Conservation (phyloP, 2,888 invertebrate genomes). For the Morpho achilles region DNA sequence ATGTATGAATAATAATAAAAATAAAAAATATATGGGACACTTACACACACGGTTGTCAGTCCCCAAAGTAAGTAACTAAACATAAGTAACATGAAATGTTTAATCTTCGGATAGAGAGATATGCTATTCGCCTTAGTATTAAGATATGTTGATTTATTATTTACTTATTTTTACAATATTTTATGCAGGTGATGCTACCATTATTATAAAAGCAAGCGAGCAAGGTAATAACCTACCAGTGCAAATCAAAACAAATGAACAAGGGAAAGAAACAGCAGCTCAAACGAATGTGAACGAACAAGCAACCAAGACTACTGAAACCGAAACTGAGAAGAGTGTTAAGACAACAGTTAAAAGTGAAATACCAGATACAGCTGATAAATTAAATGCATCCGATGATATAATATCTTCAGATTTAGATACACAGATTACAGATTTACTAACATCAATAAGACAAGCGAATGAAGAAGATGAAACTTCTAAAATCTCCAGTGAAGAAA, state of each 20-base stretch:
- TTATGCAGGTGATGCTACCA: slow-evolving; percentile 37
- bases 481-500: slow-evolving; percentile 2
- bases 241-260: slow-evolving; percentile 4
- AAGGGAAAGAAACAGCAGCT: not conserved
- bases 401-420: slow-evolving; percentile 36
- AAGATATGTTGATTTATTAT: not conserved
- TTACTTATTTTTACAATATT: slow-evolving; percentile 15
- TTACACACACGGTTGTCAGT: no score
- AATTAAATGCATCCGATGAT: not conserved
- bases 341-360: no score
- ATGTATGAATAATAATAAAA: no score
- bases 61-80: no score
- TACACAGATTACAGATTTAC: slow-evolving; percentile 49
- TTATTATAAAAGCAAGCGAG: slow-evolving; percentile 43
- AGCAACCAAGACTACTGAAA: slow-evolving; percentile 1
- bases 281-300: not conserved
- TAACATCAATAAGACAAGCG: slow-evolving; percentile 39
- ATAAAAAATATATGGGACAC: no score
- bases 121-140: no score
- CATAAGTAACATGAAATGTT: no score
- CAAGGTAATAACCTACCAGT: slow-evolving; percentile 22
- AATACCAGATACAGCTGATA: no score
- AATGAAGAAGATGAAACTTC: slow-evolving; percentile 9
- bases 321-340: no score
- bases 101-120: no score